Base-by-base conservation (phyloP, 2,888 invertebrate genomes). In the Arge pagana region DNA sequence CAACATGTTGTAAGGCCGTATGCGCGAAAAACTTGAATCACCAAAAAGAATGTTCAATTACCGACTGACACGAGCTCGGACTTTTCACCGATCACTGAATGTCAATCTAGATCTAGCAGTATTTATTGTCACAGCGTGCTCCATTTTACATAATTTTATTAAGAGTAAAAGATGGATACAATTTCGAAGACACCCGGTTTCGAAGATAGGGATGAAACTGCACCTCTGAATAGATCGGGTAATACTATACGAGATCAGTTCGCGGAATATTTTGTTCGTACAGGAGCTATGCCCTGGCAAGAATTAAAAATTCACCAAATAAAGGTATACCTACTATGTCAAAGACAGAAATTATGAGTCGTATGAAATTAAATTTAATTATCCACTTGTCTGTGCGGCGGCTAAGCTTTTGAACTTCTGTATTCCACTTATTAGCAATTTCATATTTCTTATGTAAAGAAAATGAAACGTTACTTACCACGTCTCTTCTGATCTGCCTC, bases 21-120 rank as follows among this genome's bases (percentile, higher is more conserved):
- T 54, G 51, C 53, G 50, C 61, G 63, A n/a, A n/a, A n/a, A n/a
- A n/a, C n/a, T n/a, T n/a, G n/a, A n/a, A n/a, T n/a, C n/a, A n/a
- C n/a, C n/a, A n/a, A n/a, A 66, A 54, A 56, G 56, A 53, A 53
- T 63, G 15, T 67, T 60, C 48, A 67, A 67, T 33, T 65, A 64
- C 50, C 53, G 64, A n/a, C 45, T 63, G 35, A 52, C 49, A 37
- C 41, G 62, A 48, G 64, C 59, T 36, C 35, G 63, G 51, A 70
- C 71, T 53, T 66, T 70, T 43, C 70, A 71, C 56, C 54, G 65
- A 45, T 61, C 68, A 50, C 52, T 68, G 35, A 59, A 68, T 50
- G 63, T 67, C 26, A 52, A 64, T 37, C 52, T 54, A 31, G 57
- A 59, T 35, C 64, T 64, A 57, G 62, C 61, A 50, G 61, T 55